Conservation (phyloP, 2,888 invertebrate genomes). For the Apotomis turbidana region DNA sequence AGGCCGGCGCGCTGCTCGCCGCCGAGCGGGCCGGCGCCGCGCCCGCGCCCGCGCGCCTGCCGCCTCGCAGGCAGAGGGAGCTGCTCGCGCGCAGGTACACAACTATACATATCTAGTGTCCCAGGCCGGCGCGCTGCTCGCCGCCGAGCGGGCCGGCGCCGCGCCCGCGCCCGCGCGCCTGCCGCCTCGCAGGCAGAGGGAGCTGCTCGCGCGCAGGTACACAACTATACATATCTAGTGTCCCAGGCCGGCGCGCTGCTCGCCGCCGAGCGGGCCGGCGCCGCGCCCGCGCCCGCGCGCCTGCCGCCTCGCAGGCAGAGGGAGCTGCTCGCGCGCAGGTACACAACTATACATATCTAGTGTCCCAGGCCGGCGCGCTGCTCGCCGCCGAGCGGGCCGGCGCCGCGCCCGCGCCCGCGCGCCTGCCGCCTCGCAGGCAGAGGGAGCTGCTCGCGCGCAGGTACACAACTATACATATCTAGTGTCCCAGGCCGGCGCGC, state of each 20-base stretch:
- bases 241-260: conserved; percentile 95
- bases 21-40: conserved; percentile 93
- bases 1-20: conserved; percentile 96
- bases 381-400: conserved; percentile 93
- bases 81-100: conserved; percentile 89
- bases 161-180: conserved; percentile 89
- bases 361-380: conserved; percentile 95
- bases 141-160: conserved; percentile 92
- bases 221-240: conserved; percentile 57
- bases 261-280: conserved; percentile 92
- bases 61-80: conserved; percentile 82
- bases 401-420: conserved; percentile 91
- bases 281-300: conserved; percentile 90
- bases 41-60: conserved; percentile 89
- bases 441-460: conserved; percentile 90
- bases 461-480: conserved; percentile 60
- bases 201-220: conserved; percentile 90
- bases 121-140: conserved; percentile 95
- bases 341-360: conserved; percentile 27
- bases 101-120: conserved; percentile 73
- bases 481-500: conserved; percentile 93
- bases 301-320: conserved; percentile 84
- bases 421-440: conserved; percentile 84
- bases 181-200: conserved; percentile 85
- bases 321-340: conserved; percentile 91